Evolutionary conservation across 1,140 invertebrate genomes (phyloP).

Genomic region (Thaumatotibia leucotreta): DNA sequence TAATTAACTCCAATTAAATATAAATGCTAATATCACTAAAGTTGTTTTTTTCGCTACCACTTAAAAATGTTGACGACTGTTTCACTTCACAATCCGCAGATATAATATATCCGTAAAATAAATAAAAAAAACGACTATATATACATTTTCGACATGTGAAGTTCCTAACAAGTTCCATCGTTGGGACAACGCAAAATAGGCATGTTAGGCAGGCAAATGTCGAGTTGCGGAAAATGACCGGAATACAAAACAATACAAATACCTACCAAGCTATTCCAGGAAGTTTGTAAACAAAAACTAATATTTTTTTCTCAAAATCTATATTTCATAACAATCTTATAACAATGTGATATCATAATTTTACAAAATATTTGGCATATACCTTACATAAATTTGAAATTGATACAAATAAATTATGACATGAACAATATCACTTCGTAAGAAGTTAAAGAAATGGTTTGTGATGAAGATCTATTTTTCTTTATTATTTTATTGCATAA

Average conservation of each 20-base stretch:
- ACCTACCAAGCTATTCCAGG: no score
- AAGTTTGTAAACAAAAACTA: no score
- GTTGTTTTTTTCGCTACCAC: not conserved
- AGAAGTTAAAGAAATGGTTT: slow-evolving; percentile 28
- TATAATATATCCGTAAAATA: no score
- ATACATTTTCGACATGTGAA: no score
- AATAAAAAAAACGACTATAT: no score
- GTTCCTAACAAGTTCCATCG: no score
- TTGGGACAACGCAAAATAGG: no score
- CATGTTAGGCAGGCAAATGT: no score
- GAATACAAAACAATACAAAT: no score
- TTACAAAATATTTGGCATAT: slow-evolving; percentile 75
- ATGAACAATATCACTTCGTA: slow-evolving; percentile 24
- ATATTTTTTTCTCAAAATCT: slow-evolving; percentile 48
- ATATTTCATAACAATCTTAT: slow-evolving; percentile 72
- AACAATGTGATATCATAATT: slow-evolving; percentile 67
- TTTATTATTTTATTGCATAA: slow-evolving; percentile 18
- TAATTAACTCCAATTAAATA: slow-evolving; percentile 4
- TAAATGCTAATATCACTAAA: not conserved
- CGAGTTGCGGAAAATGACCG: no score
- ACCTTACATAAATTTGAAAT: slow-evolving; percentile 60
- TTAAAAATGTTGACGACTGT: no score
- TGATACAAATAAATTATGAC: slow-evolving; percentile 52
- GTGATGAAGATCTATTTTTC: slow-evolving; percentile 31
- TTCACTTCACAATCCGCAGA: no score